Conservation (phyloP, 2,113 vertebrate species). For the Mesocricetus auratus region DNA sequence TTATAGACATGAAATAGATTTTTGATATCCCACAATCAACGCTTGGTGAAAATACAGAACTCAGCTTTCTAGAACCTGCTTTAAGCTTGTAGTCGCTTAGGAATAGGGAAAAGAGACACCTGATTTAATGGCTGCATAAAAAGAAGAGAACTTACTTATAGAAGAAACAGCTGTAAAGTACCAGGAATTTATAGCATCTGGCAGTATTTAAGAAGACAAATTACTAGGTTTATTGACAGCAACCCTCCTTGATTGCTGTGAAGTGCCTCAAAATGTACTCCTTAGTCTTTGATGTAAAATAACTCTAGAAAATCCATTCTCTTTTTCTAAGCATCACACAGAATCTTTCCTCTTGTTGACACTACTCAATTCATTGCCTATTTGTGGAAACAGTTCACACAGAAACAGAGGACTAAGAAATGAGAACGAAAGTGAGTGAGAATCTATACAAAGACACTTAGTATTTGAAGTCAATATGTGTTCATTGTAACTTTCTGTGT, state of each 20-base stretch:
- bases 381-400: not conserved
- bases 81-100: not conserved
- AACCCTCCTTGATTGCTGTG: not conserved
- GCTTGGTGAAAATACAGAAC: not conserved
- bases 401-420: not conserved
- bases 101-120: not conserved
- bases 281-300: slow-evolving; percentile 10
- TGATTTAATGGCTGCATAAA: not conserved
- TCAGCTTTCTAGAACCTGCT: not conserved
- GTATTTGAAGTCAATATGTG: not conserved
- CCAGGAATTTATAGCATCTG: not conserved
- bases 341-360: not conserved
- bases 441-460: not conserved
- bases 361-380: not conserved
- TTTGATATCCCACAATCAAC: not conserved
- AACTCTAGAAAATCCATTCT: not conserved
- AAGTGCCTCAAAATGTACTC: not conserved
- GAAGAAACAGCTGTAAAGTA: not conserved
- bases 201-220: not conserved
- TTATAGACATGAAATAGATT: not conserved
- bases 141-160: not conserved
- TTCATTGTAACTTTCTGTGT: not conserved
- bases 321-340: not conserved
- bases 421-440: not conserved
- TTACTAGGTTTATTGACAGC: not conserved